Base-by-base conservation (phyloP, 2,888 invertebrate species). In the Prosopocoilus inquinatus region DNA sequence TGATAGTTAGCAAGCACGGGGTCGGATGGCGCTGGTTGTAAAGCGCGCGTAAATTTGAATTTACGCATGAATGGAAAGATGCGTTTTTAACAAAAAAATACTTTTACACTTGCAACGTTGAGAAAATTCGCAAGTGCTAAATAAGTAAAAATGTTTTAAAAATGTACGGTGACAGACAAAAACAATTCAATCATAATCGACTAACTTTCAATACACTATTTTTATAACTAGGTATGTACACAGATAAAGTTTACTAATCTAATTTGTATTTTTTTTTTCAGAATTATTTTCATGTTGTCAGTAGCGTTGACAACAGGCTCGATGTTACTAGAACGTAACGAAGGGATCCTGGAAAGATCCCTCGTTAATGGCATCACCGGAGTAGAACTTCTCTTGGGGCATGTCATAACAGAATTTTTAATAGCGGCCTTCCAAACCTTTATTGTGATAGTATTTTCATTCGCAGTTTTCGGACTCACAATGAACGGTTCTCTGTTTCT, bases 261-360 rank as follows among this genome's bases (percentile, higher is more conserved):
- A 38, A 41, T 16, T 3, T 7, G 1, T 5, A 5, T 4, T 46
- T 28, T 2, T 28, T 12, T 38, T 68, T 79, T 48, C 77, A 93
- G 92, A 38, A 93, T 96, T 41, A 90, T 95, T 41, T 96, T 94
- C 80, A 95, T 96, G 81, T 82, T 96, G 76, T 92, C 96, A 1
- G 93, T 95, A 2, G 96, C 96, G 28, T 78, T 96, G 50, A 96
- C 96, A 0, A 91, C 95, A 0, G 90, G 94, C 2, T 89, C 94
- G 5, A 90, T 94, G 88, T 81, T 94, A 67, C 83, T 93, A 63
- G 94, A 94, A 70, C 81, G 92, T 49, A 94, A 93, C 67, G 94
- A 94, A 73, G 94, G 96, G 2, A 88, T 94, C 70, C 75, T 96
- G 66, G 96, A 96, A 74, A 81, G 96, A 61, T 91, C 92, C 47